A percentile compares a stretch with the other conserved stretches of the same genome.
Conservation (phyloP, 2,888 invertebrate genomes). For the Heliconius charithonia region DNA sequence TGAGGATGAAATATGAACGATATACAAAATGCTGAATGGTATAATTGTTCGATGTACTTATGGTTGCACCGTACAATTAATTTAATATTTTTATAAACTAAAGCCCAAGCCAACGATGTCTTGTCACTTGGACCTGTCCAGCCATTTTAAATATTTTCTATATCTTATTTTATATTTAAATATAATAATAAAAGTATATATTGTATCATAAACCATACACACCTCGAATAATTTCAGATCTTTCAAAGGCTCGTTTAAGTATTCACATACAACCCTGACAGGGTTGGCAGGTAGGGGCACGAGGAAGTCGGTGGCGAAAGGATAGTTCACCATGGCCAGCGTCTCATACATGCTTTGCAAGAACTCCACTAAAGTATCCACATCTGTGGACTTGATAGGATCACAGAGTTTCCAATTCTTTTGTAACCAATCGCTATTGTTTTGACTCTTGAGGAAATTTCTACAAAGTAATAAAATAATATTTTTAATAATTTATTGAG, state of each 20-base stretch:
- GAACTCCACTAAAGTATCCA: conserved; percentile 85
- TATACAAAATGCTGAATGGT: too few species aligned
- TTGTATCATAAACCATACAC: conserved; percentile 23
- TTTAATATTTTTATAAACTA: too few species aligned
- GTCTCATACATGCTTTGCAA: conserved; percentile 89
- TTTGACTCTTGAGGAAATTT: conserved; percentile 80
- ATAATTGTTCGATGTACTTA: too few species aligned
- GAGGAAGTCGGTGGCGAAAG: conserved; percentile 93
- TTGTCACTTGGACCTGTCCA: too few species aligned
- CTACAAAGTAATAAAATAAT: conserved; percentile 57
- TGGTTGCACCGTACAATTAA: too few species aligned
- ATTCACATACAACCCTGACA: conserved; percentile 86
- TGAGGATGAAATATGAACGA: too few species aligned
- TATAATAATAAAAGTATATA: too few species aligned
- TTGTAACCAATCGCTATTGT: conserved; percentile 88
- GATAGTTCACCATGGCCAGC: conserved; percentile 98
- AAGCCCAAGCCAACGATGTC: too few species aligned
- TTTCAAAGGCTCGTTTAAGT: conserved; percentile 72
- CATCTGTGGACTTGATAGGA: conserved; percentile 82
- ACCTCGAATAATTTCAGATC: conserved; percentile 82
- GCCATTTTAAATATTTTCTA: too few species aligned
- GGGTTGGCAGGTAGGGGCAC: conserved; percentile 93
- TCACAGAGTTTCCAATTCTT: conserved; percentile 90
- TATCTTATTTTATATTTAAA: too few species aligned
- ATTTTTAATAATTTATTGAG: neutral